Evolutionary conservation across 2,113 vertebrate genomes (phyloP).

Genomic region (Periophthalmodon schlosseri): DNA sequence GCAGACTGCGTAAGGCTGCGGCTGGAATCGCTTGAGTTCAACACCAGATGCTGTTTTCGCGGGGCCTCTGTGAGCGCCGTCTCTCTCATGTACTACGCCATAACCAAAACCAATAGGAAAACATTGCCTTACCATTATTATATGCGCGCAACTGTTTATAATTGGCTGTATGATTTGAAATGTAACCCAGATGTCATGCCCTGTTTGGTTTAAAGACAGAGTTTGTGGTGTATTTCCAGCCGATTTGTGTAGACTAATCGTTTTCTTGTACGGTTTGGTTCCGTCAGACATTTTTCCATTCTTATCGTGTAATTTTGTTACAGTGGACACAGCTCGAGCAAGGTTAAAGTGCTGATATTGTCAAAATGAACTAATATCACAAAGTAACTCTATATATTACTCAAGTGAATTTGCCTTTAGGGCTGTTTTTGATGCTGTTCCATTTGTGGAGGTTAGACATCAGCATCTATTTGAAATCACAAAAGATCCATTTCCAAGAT

Average conservation of each 20-base stretch:
- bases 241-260: conserved; percentile 24
- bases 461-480: too few species aligned
- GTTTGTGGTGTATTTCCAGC: conserved; percentile 37
- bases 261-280: conserved; percentile 21
- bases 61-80: conserved; percentile 56
- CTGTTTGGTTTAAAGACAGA: conserved; percentile 39
- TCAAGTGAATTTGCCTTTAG: too few species aligned
- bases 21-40: conserved; percentile 58
- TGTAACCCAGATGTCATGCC: conserved; percentile 29
- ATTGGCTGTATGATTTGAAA: conserved; percentile 36
- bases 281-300: not conserved
- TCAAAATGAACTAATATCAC: not conserved
- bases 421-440: too few species aligned
- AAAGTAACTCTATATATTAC: not conserved
- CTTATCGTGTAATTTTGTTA: not conserved
- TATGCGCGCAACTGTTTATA: conserved; percentile 29
- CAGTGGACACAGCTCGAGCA: not conserved
- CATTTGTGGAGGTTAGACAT: too few species aligned
- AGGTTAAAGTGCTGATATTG: not conserved
- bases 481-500: too few species aligned
- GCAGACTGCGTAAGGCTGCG: conserved; percentile 44
- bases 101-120: conserved; percentile 35
- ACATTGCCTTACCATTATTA: conserved; percentile 34
- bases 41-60: conserved; percentile 68
- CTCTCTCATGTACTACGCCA: conserved; percentile 40